phyloP scores from a whole-genome alignment of 2,113 vertebrate genomes.

The Isurus oxyrinchus region DNA sequence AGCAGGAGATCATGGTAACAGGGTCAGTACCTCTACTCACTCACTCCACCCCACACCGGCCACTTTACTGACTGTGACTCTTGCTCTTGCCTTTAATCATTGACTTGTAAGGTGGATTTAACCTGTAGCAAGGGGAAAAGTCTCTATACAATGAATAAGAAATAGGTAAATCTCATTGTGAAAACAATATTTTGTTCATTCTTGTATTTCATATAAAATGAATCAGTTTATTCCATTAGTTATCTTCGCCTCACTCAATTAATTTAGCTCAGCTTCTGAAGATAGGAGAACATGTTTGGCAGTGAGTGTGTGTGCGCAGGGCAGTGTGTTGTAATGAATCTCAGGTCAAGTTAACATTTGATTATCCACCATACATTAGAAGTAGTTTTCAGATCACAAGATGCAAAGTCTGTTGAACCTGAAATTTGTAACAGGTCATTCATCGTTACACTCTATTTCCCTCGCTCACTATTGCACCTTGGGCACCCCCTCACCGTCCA shows the following conservation, averaged over 20 bases:
- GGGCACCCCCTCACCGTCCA: background rate
- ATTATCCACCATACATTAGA: background rate
- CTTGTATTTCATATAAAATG: background rate
- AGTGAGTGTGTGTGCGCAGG: too few relatives aligned
- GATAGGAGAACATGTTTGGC: too few relatives aligned
- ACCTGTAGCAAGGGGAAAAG: background rate
- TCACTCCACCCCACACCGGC: too few relatives aligned
- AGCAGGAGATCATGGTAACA: too few relatives aligned
- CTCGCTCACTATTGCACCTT: background rate
- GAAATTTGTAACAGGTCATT: background rate
- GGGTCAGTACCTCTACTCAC: too few relatives aligned
- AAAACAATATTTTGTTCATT: background rate
- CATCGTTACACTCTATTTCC: background rate
- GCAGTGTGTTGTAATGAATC: background rate
- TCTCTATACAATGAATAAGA: background rate
- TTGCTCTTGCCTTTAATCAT: too few relatives aligned
- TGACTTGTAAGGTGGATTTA: too few relatives aligned
- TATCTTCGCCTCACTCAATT: too few relatives aligned
- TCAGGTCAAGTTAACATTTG: background rate
- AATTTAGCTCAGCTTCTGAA: too few relatives aligned
- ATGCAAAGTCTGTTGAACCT: background rate
- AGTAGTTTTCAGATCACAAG: background rate
- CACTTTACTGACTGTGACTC: too few relatives aligned
- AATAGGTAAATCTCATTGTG: background rate
- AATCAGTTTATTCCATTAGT: too few relatives aligned